phyloP scores from a whole-genome alignment of 2,888 invertebrate genomes.

The Drosophila stalkeri region DNA sequence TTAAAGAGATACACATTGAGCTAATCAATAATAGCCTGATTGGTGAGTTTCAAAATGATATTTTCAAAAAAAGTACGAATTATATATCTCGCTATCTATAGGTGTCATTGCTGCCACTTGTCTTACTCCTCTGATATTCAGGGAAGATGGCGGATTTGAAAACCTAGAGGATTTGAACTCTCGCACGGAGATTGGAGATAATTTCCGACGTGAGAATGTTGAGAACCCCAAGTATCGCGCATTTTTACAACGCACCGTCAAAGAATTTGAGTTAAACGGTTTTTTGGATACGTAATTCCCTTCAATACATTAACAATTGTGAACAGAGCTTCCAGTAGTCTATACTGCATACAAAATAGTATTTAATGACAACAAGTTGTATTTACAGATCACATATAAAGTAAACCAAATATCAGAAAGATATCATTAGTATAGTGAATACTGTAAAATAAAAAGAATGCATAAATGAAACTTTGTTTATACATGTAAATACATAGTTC shows the following conservation, averaged over 20 bases:
- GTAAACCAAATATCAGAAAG: background rate
- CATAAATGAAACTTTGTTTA: background rate
- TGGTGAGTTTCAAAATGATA: constrained; percentile 60
- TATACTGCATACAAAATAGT: constrained; percentile 4
- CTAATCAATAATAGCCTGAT: constrained; percentile 83
- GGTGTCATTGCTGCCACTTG: constrained; percentile 84
- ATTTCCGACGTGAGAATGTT: constrained; percentile 81
- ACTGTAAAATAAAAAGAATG: background rate
- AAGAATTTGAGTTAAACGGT: constrained; percentile 84
- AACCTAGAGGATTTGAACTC: constrained; percentile 79
- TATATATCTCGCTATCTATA: constrained; percentile 27
- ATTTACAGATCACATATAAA: background rate
- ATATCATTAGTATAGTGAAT: background rate
- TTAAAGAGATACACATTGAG: constrained; percentile 83
- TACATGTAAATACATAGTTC: too few species aligned
- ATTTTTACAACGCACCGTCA: constrained; percentile 82
- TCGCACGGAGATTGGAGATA: constrained; percentile 80
- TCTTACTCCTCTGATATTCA: constrained; percentile 83
- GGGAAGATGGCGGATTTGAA: constrained; percentile 79
- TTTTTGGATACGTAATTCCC: constrained; percentile 79
- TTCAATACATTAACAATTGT: background rate
- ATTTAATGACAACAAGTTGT: constrained; percentile 31
- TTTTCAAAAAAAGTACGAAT: background rate
- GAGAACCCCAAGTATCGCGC: constrained; percentile 83
- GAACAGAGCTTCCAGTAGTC: constrained; percentile 28